Evolutionary conservation across 2,888 invertebrate species (phyloP).

Genomic region (Polyommatus icarus): DNA sequence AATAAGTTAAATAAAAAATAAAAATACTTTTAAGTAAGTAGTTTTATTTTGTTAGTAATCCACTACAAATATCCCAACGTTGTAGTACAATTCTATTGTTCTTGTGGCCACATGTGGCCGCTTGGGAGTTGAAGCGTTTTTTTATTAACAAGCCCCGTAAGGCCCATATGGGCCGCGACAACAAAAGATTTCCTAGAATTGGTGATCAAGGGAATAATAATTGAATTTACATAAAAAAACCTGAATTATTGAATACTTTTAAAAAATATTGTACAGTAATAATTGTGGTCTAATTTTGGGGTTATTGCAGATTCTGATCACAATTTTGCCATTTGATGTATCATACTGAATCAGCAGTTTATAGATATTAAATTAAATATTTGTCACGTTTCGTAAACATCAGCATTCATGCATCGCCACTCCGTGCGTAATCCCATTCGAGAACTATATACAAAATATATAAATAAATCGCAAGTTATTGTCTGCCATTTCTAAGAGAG

Average conservation of each 20-base stretch:
- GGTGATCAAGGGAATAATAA: too few species aligned
- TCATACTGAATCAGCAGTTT: background rate
- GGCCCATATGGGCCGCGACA: too few species aligned
- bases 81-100: background rate
- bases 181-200: too few species aligned
- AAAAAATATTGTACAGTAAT: background rate
- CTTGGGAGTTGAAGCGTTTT: too few species aligned
- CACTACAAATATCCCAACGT: too few species aligned
- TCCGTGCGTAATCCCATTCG: background rate
- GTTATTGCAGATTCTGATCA: background rate
- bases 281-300: background rate
- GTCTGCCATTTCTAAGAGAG: constrained; percentile 46
- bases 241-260: background rate
- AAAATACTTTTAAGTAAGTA: too few species aligned
- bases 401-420: background rate
- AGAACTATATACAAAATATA: background rate
- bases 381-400: background rate
- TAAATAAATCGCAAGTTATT: constrained; percentile 38
- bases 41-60: too few species aligned
- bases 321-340: background rate
- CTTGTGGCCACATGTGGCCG: too few species aligned
- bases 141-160: too few species aligned
- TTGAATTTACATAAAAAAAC: too few species aligned
- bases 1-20: background rate
- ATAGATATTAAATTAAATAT: background rate